Percentiles rank a stretch among this genome's conserved stretches.
phyloP scores from a whole-genome alignment of 2,797 vertebrate genomes.

The Cygnus olor region DNA sequence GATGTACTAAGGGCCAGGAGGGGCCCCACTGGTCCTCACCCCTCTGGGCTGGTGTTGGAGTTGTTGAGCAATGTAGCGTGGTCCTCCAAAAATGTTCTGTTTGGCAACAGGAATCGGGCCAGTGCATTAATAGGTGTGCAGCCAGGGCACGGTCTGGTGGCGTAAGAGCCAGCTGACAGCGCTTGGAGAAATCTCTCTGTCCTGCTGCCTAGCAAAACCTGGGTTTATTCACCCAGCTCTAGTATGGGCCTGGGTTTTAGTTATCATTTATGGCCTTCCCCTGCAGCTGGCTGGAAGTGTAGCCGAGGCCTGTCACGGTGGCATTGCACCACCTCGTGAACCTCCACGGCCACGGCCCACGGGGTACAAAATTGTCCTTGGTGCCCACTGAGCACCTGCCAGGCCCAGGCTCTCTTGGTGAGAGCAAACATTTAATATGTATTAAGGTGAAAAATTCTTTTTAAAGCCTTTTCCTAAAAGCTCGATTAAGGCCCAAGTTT shows the following conservation, averaged over 20 bases:
- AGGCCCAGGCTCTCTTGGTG: not conserved
- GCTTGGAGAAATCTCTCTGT: not conserved
- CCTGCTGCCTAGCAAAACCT: not conserved
- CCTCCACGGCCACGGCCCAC: not conserved
- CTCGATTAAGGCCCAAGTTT: not conserved
- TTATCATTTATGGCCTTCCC: not conserved
- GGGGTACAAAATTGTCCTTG: not conserved
- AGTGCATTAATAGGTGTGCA: not conserved
- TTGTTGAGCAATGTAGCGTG: not conserved
- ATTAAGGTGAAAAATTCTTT: not conserved
- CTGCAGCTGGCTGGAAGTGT: not conserved
- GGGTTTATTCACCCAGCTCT: not conserved
- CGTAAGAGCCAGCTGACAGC: not conserved
- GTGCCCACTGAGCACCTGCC: rapidly evolving
- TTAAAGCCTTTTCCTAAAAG: constrained; percentile 6
- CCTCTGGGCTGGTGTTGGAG: not conserved
- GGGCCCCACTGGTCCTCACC: not conserved
- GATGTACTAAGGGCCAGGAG: rapidly evolving
- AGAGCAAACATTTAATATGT: not conserved
- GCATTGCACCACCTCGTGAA: not conserved
- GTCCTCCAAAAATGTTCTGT: not conserved
- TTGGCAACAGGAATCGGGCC: not conserved
- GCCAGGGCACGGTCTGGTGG: not conserved
- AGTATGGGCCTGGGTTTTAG: not conserved
- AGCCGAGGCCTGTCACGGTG: rapidly evolving